Base-by-base conservation (phyloP, 2,888 invertebrate species). In the Drosophila cracens region DNA sequence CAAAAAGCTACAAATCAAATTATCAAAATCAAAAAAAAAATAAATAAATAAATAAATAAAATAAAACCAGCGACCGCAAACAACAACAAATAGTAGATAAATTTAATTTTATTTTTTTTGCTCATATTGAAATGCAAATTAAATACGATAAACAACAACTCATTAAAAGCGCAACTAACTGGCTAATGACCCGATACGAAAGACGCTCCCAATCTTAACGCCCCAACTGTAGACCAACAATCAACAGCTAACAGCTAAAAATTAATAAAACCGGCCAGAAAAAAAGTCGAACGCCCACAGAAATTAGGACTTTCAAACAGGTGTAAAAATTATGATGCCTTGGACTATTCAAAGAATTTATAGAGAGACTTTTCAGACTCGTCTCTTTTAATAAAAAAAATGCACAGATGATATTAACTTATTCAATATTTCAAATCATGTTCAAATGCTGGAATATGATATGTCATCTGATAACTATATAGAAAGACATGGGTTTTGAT, bases 121-220 rank as follows among this genome's bases (percentile, higher is more conserved):
- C 31, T n/a, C 75, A 58, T 60, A 81, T 82, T 72, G 75, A 86
- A 82, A 87, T 87, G 87, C 88, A 87, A 87, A 87, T 87, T 69
- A 53, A 84, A 73, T 60, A 65, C 77, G 79, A 87, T 87, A 87
- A 87, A 87, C 77, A 83, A 86, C 84, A 87, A 84, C 76, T 87
- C 87, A 87, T 87, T 87, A 87, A 82, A 87, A 72, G 77, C 82
- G 75, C 82, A 87, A 81, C 83, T 77, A 77, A 66, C 74, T 74
- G 83, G 85, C 72, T 79, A 70, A 80, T 73, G 80, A 77, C 74
- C 78, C 71, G 75, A 51, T 52, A 54, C 51, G 13, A 52, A 59
- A 49, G 43, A 31, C 18, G 49, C 31, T 29, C 25, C 48, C 57
- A 57, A 72, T 67, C 61, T 65, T 52, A 18, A 57, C 52, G 62